Evolutionary conservation across 2,888 invertebrate genomes (phyloP), one percentile per base, ranked within the genome.

Genomic region (Zygogramma bicolorata): DNA sequence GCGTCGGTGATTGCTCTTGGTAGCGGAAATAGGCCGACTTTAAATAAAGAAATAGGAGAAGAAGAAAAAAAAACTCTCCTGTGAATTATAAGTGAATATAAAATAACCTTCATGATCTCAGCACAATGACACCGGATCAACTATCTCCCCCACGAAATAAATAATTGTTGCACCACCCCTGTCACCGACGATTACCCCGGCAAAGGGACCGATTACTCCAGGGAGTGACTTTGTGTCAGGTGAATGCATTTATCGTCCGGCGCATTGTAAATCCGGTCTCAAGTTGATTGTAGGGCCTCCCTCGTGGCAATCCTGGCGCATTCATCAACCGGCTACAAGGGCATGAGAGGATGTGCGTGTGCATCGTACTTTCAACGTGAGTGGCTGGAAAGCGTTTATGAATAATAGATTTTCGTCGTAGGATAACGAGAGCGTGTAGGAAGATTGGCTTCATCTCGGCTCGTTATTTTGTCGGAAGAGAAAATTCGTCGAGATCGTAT

Each of bases 211-310:
- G n/a, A 2, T 8, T 22, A 25, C 62, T 27, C 62, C 15, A 22
- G 62, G 42, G 62, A 25, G 22, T n/a, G n/a, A 42, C 18, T 46
- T 60, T 42, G 68, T 70, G 75, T 74, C 70, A 75, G 74, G 72
- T 75, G 67, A 70, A 71, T 62, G 31, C 73, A 73, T 69, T 71
- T 71, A 75, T 60, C 73, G 75, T 70, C 77, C 77, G 69, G 74
- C 69, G 75, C 75, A 77, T 75, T 74, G 75, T 75, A 72, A 29
- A 66, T 65, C 57, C 57, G 68, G 71, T 76, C 76, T 75, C 73
- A 61, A 67, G 73, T 70, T 69, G 70, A 73, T 73, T 75, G 71
- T 70, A 68, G 71, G 71, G 71, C 74, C 67, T 75, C 73, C 76
- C 75, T 57, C 46, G 73, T 57, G 76, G 60, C 46, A 20, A 20